Conservation (phyloP, 1,140 invertebrate genomes). For the Saccostrea cuccullata region DNA sequence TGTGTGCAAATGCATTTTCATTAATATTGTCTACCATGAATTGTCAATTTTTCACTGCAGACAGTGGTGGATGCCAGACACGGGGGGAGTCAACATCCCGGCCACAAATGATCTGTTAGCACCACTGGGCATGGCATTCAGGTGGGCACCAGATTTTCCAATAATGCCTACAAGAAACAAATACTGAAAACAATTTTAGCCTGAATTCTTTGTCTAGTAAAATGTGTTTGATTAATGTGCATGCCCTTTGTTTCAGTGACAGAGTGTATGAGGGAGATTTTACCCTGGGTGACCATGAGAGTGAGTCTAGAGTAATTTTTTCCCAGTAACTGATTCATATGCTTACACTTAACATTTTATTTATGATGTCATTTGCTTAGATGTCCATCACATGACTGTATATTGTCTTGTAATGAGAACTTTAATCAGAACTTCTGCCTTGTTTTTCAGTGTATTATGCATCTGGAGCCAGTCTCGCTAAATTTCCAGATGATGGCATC, state of each 20-base stretch:
- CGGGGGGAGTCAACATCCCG: conserved; percentile 96
- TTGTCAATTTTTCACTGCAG: conserved; percentile 72
- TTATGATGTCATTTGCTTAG: not conserved
- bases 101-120: conserved; percentile 93
- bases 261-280: conserved; percentile 87
- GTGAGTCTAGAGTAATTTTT: conserved; percentile 68
- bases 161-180: not conserved
- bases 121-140: conserved; percentile 90
- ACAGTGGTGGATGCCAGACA: conserved; percentile 93
- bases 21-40: too few species aligned
- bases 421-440: conserved; percentile 11
- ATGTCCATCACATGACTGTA: not conserved
- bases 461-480: conserved; percentile 90
- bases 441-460: conserved; percentile 88
- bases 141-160: conserved; percentile 63
- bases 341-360: not conserved
- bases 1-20: too few species aligned
- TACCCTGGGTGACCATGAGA: conserved; percentile 90
- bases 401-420: not conserved
- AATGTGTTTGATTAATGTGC: not conserved
- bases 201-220: not conserved
- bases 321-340: not conserved
- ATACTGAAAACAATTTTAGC: not conserved
- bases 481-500: conserved; percentile 87
- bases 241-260: not conserved